Evolutionary conservation across 2,113 vertebrate genomes (phyloP).

Genomic region (Amblyornis subalaris): DNA sequence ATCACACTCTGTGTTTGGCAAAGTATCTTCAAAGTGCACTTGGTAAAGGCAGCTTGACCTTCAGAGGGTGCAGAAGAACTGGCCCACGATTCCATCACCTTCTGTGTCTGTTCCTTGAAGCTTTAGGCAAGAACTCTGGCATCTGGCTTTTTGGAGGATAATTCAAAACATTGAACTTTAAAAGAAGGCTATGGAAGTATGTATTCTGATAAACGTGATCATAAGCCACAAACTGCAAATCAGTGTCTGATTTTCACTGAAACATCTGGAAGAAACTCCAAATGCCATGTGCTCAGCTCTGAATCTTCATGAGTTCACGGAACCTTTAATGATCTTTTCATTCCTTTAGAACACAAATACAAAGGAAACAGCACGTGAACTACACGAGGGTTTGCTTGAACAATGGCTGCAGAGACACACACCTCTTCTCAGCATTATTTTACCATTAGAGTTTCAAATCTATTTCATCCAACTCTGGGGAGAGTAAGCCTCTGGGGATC

Average conservation of each 20-base stretch:
- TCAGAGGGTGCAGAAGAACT: neutral
- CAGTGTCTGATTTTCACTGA: neutral
- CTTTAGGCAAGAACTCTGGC: neutral
- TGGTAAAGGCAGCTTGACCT: neutral
- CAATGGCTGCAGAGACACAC: neutral
- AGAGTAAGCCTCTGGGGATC: neutral
- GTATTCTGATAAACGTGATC: neutral
- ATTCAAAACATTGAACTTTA: neutral
- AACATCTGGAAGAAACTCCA: neutral
- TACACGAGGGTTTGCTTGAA: neutral
- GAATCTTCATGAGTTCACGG: neutral
- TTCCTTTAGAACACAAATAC: neutral
- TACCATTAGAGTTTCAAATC: neutral
- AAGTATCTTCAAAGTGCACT: neutral
- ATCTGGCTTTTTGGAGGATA: neutral
- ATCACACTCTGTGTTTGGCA: neutral
- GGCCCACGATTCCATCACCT: neutral
- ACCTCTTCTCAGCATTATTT: neutral
- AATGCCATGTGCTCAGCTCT: neutral
- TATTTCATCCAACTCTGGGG: neutral
- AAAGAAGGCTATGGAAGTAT: neutral
- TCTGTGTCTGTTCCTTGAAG: neutral
- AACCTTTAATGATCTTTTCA: neutral
- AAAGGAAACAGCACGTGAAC: neutral
- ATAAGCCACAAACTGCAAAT: neutral